Conservation (phyloP, 2,113 vertebrate species). For the Sylvietta virens region DNA sequence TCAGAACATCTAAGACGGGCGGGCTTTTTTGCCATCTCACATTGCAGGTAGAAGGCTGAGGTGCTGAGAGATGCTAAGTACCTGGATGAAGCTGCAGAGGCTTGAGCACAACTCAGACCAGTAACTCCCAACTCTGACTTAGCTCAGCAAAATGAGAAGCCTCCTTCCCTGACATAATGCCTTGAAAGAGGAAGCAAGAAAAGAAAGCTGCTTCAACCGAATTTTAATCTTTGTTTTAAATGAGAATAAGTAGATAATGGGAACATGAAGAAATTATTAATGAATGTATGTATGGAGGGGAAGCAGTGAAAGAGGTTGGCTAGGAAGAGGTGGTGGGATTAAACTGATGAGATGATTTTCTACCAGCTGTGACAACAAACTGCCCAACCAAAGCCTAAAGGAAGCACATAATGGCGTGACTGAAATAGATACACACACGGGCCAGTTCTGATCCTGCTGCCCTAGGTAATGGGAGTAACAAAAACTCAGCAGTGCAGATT, state of each 20-base stretch:
- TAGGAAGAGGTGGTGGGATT: not conserved
- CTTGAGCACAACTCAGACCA: not conserved
- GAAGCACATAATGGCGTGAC: not conserved
- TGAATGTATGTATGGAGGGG: fast-evolving
- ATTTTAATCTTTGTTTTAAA: not conserved
- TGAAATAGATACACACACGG: fast-evolving
- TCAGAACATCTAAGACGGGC: not conserved
- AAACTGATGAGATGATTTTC: not conserved
- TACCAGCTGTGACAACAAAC: not conserved
- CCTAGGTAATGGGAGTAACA: not conserved
- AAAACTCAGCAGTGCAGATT: not conserved
- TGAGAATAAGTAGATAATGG: not conserved
- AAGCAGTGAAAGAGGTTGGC: not conserved
- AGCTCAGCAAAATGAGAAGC: not conserved
- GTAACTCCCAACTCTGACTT: not conserved
- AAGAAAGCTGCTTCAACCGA: not conserved
- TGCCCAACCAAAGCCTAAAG: not conserved
- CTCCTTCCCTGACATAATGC: not conserved
- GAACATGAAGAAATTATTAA: not conserved
- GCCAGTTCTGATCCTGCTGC: not conserved
- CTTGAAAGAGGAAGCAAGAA: not conserved
- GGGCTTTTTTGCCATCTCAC: not conserved
- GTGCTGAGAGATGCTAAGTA: not conserved
- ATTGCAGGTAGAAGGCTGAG: not conserved
- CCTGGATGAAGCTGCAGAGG: not conserved